These are phyloP conservation scores for Argynnis bischoffii DNA, from an alignment of 2,888 invertebrate genomes.

Conservation along the genomic window DNA sequence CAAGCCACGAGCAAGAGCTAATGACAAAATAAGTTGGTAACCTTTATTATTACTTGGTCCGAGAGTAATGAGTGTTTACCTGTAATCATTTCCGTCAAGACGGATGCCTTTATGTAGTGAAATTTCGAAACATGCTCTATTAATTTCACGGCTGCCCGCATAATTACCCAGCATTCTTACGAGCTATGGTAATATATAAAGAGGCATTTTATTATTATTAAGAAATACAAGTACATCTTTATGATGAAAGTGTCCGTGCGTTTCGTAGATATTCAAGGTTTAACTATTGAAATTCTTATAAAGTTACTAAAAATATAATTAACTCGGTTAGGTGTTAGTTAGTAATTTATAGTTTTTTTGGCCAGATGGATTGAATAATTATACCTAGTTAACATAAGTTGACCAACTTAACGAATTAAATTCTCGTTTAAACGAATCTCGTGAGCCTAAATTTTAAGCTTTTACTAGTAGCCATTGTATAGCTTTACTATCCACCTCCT, in stretches of 20 bases:
- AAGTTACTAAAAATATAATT: no score
- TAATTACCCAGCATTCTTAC: slow-evolving; percentile 52
- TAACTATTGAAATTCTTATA: neutral
- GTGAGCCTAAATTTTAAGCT: no score
- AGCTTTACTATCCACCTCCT: no score
- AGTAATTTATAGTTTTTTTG: no score
- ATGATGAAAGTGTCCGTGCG: neutral
- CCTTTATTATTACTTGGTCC: slow-evolving; percentile 30
- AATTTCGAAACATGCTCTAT: slow-evolving; percentile 64
- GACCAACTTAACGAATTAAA: no score
- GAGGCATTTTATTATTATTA: slow-evolving; percentile 28
- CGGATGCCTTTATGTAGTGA: slow-evolving; percentile 59
- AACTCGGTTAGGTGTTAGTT: no score
- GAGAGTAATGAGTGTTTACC: slow-evolving; percentile 48
- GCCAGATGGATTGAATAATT: no score
- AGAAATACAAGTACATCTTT: slow-evolving; percentile 20
- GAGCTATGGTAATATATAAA: slow-evolving; percentile 36
- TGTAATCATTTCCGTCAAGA: slow-evolving; percentile 64
- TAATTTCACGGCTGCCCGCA: slow-evolving; percentile 65
- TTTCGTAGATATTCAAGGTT: neutral
- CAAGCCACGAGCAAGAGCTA: no score
- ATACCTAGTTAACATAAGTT: no score
- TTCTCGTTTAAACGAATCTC: no score
- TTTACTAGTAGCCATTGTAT: no score
- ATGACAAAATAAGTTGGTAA: slow-evolving; percentile 22